phyloP scores from a whole-genome alignment of 2,113 vertebrate species.

The Clarias gariepinus region DNA sequence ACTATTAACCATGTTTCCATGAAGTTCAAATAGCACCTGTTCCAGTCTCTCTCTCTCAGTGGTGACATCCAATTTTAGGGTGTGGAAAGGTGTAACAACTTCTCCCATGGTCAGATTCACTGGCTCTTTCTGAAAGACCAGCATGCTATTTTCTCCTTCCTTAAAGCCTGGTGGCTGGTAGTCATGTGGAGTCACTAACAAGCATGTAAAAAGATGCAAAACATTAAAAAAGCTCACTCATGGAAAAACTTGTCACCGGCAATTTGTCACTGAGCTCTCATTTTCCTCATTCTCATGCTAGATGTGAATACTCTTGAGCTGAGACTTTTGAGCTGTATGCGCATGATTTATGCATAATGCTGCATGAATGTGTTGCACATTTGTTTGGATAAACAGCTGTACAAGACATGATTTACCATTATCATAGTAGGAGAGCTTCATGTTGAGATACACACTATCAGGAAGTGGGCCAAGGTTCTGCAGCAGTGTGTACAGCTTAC shows the following conservation, averaged over 20 bases:
- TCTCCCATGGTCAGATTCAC: slow-evolving; percentile 85
- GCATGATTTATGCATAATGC: not conserved
- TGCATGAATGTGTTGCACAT: not conserved
- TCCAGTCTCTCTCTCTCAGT: slow-evolving; percentile 88
- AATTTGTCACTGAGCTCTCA: not conserved
- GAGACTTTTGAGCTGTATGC: not conserved
- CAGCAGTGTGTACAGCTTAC: slow-evolving; percentile 92
- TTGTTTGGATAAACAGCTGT: not conserved
- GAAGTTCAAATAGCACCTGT: slow-evolving; percentile 53
- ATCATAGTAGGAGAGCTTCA: slow-evolving; percentile 93
- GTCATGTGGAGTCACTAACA: slow-evolving; percentile 73
- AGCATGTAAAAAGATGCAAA: not conserved
- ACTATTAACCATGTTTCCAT: not conserved
- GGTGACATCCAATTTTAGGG: slow-evolving; percentile 83
- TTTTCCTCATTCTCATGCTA: not conserved
- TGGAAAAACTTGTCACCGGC: not conserved
- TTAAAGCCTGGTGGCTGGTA: slow-evolving; percentile 97
- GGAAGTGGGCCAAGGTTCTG: slow-evolving; percentile 90
- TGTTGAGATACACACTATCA: slow-evolving; percentile 84
- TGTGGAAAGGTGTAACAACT: slow-evolving; percentile 87
- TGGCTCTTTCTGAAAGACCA: slow-evolving; percentile 84
- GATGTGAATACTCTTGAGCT: too few species aligned
- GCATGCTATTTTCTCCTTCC: slow-evolving; percentile 73
- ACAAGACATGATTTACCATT: slow-evolving; percentile 72
- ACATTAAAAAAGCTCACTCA: not conserved